These are phyloP conservation scores for Pangasianodon hypophthalmus DNA, from an alignment of 2,113 vertebrate species.

Conservation along the genomic window DNA sequence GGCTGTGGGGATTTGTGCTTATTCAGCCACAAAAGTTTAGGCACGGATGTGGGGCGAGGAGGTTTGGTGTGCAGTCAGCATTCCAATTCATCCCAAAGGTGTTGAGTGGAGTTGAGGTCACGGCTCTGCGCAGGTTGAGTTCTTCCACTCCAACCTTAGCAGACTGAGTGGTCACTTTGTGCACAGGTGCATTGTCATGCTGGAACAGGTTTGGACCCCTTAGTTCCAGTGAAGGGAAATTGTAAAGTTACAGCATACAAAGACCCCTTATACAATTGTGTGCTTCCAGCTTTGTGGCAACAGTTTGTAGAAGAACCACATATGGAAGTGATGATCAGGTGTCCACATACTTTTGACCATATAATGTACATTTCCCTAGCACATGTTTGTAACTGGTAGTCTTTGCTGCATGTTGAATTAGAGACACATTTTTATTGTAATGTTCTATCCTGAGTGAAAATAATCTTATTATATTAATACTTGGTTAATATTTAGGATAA, in stretches of 20 bases:
- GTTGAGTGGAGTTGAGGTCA: neutral
- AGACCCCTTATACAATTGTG: neutral
- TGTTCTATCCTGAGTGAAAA: neutral
- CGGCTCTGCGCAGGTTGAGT: no score
- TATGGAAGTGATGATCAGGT: neutral
- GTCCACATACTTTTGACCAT: neutral
- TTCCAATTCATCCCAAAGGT: neutral
- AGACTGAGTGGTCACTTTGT: neutral
- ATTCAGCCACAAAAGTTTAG: neutral
- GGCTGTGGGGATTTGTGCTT: neutral
- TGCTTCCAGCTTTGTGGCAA: neutral
- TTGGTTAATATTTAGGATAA: neutral
- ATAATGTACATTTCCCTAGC: neutral
- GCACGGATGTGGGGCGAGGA: neutral
- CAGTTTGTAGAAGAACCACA: neutral
- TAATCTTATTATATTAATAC: neutral
- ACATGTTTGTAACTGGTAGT: neutral
- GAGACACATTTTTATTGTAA: neutral
- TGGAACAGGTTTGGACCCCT: neutral
- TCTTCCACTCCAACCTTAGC: neutral
- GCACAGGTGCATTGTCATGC: neutral
- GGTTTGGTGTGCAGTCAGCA: neutral
- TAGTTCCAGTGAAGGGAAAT: neutral
- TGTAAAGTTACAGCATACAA: neutral
- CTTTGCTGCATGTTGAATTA: neutral